Evolutionary conservation across 2,888 invertebrate species (phyloP), one percentile per base, ranked within the genome.

Genomic region (Eretmocerus hayati): DNA sequence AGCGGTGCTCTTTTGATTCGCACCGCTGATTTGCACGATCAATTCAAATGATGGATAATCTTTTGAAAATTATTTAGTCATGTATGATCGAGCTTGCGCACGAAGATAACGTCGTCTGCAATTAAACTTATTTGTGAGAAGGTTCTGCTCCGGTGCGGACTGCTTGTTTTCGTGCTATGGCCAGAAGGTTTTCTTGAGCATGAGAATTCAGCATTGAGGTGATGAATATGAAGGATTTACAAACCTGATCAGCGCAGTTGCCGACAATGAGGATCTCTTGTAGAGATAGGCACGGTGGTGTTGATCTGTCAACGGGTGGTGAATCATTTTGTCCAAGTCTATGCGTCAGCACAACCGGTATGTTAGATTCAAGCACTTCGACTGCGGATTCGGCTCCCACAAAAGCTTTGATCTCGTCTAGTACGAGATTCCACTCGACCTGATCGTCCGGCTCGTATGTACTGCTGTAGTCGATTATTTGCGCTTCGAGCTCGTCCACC

Each of bases 241-340:
- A 4, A 1, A 92, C 89, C 78, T 96, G 95, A 65, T 93, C 90
- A 57, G 87, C 83, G 63, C 88, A 87, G 71, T 93, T 93, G 50
- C 96, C 95, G 50, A 96, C 85, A 57, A 96, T 91, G 49, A 96
- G 77, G 56, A 92, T 91, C 75, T 96, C 95, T 76, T 94, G 92
- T 39, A 96, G 79, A 31, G 85, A 83, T 58, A 94, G 78, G 66
- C 84, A 87, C 85, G 91, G 87, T 61, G 87, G 85, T 54, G 87
- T 81, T 31, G 87, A 84, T 64, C 90, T 84, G 71, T 94, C 94
- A 60, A 92, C 81, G 30, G 90, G 90, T 52, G 92, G 91, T 55
- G 87, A 89, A 57, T 86, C 87, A 59, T 86, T 73, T 30, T 88
- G 84, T 58, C 87, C 88, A 64, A 94, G 78, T 71, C 89, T 87